phyloP scores from a whole-genome alignment of 2,888 invertebrate genomes.

The Acrobasis suavella region DNA sequence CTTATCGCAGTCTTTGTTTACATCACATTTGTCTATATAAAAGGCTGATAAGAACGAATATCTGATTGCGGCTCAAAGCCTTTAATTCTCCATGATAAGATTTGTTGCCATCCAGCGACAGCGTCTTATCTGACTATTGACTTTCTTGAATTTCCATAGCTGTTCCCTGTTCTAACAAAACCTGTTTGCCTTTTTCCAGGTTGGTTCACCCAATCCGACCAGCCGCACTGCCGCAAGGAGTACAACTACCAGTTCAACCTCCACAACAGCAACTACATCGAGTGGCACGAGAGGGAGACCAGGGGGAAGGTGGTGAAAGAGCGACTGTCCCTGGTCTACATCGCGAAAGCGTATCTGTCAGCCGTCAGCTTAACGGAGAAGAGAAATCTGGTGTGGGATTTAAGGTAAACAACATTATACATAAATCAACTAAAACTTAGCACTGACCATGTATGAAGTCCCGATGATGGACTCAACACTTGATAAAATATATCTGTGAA shows the following conservation, averaged over 20 bases:
- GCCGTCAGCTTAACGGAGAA: conserved; percentile 94
- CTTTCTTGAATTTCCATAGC: conserved; percentile 3
- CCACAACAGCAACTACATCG: conserved; percentile 88
- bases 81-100: background rate
- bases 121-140: background rate
- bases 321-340: conserved; percentile 89
- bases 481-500: no score
- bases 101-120: background rate
- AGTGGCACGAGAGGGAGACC: conserved; percentile 93
- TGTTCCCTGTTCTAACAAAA: background rate
- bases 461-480: no score
- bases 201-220: conserved; percentile 93
- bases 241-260: conserved; percentile 90
- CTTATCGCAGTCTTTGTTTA: conserved; percentile 9
- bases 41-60: background rate
- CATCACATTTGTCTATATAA: background rate
- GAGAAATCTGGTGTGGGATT: conserved; percentile 93
- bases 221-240: conserved; percentile 89
- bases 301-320: conserved; percentile 84
- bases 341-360: conserved; percentile 89
- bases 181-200: conserved; percentile 66
- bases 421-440: no score
- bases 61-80: background rate
- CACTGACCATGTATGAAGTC: no score
- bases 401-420: conserved; percentile 66